Evolutionary conservation across 1,140 invertebrate species (phyloP).

Genomic region (Chironomus striatipennis): DNA sequence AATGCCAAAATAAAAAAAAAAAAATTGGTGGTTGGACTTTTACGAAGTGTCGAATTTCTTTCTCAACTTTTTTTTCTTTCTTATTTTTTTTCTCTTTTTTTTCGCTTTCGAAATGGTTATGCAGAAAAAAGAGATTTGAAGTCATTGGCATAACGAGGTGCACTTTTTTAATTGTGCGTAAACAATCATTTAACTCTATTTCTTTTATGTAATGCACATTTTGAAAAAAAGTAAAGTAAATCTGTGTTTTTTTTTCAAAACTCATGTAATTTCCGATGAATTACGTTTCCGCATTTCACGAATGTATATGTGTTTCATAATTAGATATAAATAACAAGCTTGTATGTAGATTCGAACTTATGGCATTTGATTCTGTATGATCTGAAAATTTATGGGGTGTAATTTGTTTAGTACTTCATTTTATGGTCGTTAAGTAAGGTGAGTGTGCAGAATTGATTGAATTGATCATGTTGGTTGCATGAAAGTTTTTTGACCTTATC

Average conservation of each 20-base stretch:
- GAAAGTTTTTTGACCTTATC: too few relatives aligned
- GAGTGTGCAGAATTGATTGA: too few relatives aligned
- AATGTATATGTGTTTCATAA: constrained; percentile 1
- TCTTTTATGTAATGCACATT: not conserved
- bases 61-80: not conserved
- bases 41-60: constrained; percentile 12
- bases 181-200: constrained; percentile 3
- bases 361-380: too few relatives aligned
- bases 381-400: too few relatives aligned
- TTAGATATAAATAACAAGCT: constrained; percentile 3
- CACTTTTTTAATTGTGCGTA: constrained; percentile 13
- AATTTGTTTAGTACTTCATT: too few relatives aligned
- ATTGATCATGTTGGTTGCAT: too few relatives aligned
- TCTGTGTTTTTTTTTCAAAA: not conserved
- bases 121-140: not conserved
- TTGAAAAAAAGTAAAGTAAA: not conserved
- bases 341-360: not conserved
- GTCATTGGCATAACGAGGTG: not conserved
- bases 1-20: not conserved
- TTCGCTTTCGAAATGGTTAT: not conserved
- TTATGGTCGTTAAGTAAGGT: too few relatives aligned
- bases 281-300: constrained; percentile 17
- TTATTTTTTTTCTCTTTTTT: too few relatives aligned
- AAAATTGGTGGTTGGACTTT: not conserved
- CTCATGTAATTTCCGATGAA: constrained; percentile 19